A percentile compares a stretch with the other conserved stretches of the same genome.
These are phyloP conservation scores for Drosophila quadrilineata DNA, from an alignment of 1,140 invertebrate genomes.

Conservation along the genomic window DNA sequence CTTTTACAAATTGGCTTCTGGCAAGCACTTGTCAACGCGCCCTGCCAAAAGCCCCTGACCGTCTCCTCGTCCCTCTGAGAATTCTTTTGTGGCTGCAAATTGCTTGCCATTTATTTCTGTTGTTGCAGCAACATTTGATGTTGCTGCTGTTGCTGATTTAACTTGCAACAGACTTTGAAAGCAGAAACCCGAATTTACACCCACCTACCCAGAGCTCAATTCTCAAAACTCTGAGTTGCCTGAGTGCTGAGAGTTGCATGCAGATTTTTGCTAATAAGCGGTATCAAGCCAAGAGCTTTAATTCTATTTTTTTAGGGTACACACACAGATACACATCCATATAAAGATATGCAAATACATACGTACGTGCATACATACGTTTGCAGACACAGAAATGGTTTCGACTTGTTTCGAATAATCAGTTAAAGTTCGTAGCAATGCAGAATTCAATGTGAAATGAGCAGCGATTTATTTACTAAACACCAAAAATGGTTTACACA, in stretches of 20 bases:
- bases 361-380: background rate
- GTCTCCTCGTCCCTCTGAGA: no score
- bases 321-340: conserved; percentile 4
- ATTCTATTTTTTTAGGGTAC: conserved; percentile 19
- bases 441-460: conserved; percentile 7
- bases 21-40: conserved; percentile 46
- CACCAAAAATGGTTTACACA: conserved; percentile 16
- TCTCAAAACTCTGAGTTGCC: no score
- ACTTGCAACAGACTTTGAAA: background rate
- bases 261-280: conserved; percentile 53
- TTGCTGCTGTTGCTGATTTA: background rate
- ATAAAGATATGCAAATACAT: background rate
- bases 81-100: conserved; percentile 1
- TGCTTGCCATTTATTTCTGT: background rate
- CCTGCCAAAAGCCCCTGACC: background rate
- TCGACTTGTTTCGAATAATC: no score
- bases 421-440: conserved; percentile 12
- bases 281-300: conserved; percentile 17
- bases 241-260: conserved; percentile 1
- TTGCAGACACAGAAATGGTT: no score
- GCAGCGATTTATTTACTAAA: conserved; percentile 6
- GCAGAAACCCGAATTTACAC: conserved; percentile 37
- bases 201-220: conserved; percentile 45
- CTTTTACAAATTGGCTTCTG: conserved; percentile 24
- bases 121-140: background rate